Conservation (phyloP, 2,113 vertebrate genomes). For the Cryptotis parvus region DNA sequence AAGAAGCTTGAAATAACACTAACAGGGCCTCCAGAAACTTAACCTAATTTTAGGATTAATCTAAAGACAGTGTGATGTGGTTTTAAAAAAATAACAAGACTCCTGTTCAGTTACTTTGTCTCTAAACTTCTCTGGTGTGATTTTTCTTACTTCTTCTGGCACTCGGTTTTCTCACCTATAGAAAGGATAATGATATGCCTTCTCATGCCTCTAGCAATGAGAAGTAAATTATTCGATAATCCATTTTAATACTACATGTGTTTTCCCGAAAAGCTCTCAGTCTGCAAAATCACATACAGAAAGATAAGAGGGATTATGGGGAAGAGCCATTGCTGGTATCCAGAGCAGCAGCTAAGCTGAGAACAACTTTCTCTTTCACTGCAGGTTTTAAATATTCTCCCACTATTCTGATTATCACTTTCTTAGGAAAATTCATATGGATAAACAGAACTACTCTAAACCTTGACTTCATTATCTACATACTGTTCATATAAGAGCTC, state of each 20-base stretch:
- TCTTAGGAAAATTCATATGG: background rate
- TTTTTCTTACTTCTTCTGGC: conserved; percentile 29
- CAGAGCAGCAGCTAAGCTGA: background rate
- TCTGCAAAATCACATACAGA: background rate
- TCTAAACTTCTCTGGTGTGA: background rate
- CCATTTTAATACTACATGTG: conserved; percentile 23
- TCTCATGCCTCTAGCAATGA: background rate
- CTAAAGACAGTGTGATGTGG: background rate
- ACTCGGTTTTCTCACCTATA: background rate
- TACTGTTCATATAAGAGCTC: background rate
- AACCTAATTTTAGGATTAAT: conserved; percentile 54
- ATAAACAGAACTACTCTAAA: background rate
- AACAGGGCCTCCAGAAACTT: background rate
- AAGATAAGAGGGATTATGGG: background rate
- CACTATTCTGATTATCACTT: background rate
- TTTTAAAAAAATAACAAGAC: background rate
- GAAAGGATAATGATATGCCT: background rate
- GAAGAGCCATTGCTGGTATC: background rate
- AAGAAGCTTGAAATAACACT: background rate
- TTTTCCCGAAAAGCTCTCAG: conserved; percentile 27
- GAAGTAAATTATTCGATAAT: background rate
- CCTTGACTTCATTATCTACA: background rate
- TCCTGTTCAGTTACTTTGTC: background rate
- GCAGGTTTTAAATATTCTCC: background rate
- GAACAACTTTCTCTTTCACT: background rate